Percentiles rank a stretch among this genome's conserved stretches.
Conservation (phyloP, 2,797 vertebrate species). For the Melanotaenia maccullochi region DNA sequence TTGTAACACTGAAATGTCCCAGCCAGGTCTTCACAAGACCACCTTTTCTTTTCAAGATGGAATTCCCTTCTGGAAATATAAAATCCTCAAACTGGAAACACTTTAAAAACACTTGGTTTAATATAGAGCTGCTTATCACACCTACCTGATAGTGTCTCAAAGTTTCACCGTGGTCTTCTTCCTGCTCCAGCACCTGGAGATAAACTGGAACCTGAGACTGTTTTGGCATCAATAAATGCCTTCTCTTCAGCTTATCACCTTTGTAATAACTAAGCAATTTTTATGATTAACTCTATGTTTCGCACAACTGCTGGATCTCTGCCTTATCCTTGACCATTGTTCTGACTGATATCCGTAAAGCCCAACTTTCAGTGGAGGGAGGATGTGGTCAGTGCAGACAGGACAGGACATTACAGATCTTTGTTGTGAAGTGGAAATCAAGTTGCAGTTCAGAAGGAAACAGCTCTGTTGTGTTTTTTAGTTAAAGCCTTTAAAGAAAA, state of each 20-base stretch:
- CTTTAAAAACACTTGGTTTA: background rate
- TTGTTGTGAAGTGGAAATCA: conserved; percentile 59
- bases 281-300: conserved; percentile 76
- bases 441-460: conserved; percentile 52
- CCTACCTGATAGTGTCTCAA: conserved; percentile 53
- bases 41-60: background rate
- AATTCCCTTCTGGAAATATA: background rate
- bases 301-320: conserved; percentile 80
- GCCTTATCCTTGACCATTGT: conserved; percentile 94
- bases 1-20: conserved; percentile 9
- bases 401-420: conserved; percentile 41
- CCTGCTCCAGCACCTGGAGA: conserved; percentile 30
- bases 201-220: conserved; percentile 46
- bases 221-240: conserved; percentile 69
- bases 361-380: conserved; percentile 43
- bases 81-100: background rate
- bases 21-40: background rate
- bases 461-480: background rate
- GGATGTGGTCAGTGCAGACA: conserved; percentile 50
- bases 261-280: conserved; percentile 93
- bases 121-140: background rate
- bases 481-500: conserved; percentile 19
- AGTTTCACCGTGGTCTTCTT: conserved; percentile 14
- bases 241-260: conserved; percentile 65
- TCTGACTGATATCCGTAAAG: conserved; percentile 71